Evolutionary conservation across 2,113 vertebrate species (phyloP), one percentile per base, ranked within the genome.

Genomic region (Isurus oxyrinchus): DNA sequence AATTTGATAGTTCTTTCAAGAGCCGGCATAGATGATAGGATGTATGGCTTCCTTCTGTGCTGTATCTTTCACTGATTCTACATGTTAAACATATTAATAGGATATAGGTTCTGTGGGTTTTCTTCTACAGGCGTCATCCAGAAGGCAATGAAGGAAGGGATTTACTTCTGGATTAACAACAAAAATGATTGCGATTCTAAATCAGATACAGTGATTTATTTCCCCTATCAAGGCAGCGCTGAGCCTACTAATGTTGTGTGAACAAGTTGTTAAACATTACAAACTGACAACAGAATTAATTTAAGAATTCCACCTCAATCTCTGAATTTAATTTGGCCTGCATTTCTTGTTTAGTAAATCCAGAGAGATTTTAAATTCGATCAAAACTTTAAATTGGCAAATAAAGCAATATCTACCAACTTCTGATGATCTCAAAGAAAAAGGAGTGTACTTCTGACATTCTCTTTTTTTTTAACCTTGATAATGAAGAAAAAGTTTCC

Each of bases 401-500:
- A 69, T 69, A 69, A 69, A 95, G 8, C 25, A 53, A 72, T 76
- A 6, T 21, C 44, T 72, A 27, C 14, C 69, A 19, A 94, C 61
- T 63, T 94, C 40, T 91, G 53, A 31, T n/a, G 35, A n/a, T 10
- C 4, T 1, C 14, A 31, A 25, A 40, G 21, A 19, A 63, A 66
- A 66, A 94, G 6, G 5, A 63, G 1, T 94, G n/a, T n/a, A 40
- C 8, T 63, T 21, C n/a, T 94, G 14, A 21, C 35, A 40, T 40
- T 5, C 88, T 6, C 90, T 63, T 23, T 55, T 55, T 55, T 55
- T 76, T 53, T 95, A 53, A 95, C 25, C 49, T 53, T 53, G 25
- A 72, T 72, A 72, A 94, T 69, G 93, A 95, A 63, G 21, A 44
- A 95, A 95, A 95, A 69, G 3, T 14, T 44, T 95, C 67, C 67